Evolutionary conservation across 2,888 invertebrate species (phyloP).

Genomic region (Athetis lepigone): DNA sequence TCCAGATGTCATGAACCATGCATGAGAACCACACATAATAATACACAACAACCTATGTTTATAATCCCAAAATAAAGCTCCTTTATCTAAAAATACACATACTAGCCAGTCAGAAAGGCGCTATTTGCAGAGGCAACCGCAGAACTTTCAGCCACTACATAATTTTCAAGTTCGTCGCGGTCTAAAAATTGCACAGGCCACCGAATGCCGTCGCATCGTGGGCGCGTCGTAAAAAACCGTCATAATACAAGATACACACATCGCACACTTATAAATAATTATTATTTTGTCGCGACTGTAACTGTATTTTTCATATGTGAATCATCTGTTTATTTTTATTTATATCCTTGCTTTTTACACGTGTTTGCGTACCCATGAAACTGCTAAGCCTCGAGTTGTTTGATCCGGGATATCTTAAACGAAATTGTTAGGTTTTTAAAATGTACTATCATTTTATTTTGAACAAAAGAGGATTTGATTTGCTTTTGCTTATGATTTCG

Average conservation of each 20-base stretch:
- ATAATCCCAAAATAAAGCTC: too few species aligned
- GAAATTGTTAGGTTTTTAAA: conserved; percentile 1
- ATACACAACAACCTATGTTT: too few species aligned
- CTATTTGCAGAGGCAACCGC: background rate
- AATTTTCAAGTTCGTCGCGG: conserved; percentile 20
- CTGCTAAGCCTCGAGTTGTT: background rate
- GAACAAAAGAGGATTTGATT: too few species aligned
- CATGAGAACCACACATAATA: too few species aligned
- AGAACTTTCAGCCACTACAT: conserved; percentile 17
- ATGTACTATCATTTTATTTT: background rate
- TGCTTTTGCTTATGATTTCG: too few species aligned
- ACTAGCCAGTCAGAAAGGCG: background rate
- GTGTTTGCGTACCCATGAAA: conserved; percentile 3
- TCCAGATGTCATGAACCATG: too few species aligned
- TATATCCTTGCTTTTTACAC: conserved; percentile 1
- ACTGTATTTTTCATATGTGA: conserved; percentile 34
- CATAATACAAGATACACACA: conserved; percentile 36
- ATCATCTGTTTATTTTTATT: conserved; percentile 33
- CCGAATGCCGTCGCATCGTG: conserved; percentile 25
- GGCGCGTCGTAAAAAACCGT: conserved; percentile 47
- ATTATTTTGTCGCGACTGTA: conserved; percentile 30
- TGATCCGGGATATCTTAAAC: background rate
- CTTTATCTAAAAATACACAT: too few species aligned
- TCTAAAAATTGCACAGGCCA: conserved; percentile 31
- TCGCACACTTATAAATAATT: conserved; percentile 34